phyloP scores from a whole-genome alignment of 2,113 vertebrate species.

The Peucedramus taeniatus region DNA sequence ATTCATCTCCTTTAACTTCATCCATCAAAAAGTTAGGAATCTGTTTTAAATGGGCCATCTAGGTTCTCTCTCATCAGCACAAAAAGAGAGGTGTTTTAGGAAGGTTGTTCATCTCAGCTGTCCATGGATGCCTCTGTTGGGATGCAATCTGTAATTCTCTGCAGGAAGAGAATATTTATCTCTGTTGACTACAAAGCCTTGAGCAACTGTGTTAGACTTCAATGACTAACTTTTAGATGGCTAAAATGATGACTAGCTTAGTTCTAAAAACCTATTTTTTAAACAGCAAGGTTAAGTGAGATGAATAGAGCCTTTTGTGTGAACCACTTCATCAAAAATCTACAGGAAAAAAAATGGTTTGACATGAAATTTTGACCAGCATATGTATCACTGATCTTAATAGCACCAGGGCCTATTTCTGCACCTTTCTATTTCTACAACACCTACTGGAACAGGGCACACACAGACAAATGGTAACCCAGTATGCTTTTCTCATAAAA shows the following conservation, averaged over 20 bases:
- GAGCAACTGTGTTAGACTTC: slow-evolving; percentile 17
- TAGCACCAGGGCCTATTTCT: background rate
- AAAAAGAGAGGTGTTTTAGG: background rate
- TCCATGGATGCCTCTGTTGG: background rate
- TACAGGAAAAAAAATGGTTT: background rate
- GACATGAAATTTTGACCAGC: background rate
- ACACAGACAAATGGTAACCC: background rate
- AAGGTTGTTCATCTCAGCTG: background rate
- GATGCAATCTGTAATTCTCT: background rate
- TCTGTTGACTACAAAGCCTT: background rate
- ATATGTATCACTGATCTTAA: background rate
- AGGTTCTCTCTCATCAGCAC: background rate
- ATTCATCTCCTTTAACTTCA: background rate
- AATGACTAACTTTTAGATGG: slow-evolving; percentile 25
- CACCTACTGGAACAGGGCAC: background rate
- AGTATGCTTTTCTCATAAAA: background rate
- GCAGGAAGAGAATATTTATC: background rate
- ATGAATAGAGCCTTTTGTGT: background rate
- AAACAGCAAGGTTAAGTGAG: slow-evolving; percentile 28
- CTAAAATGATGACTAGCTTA: slow-evolving; percentile 25
- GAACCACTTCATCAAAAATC: slow-evolving; percentile 10
- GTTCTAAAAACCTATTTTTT: slow-evolving; percentile 20
- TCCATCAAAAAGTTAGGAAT: background rate
- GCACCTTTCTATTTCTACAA: background rate
- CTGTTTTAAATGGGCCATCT: background rate